phyloP scores from a whole-genome alignment of 2,888 invertebrate genomes.

The Campoplex capitator region DNA sequence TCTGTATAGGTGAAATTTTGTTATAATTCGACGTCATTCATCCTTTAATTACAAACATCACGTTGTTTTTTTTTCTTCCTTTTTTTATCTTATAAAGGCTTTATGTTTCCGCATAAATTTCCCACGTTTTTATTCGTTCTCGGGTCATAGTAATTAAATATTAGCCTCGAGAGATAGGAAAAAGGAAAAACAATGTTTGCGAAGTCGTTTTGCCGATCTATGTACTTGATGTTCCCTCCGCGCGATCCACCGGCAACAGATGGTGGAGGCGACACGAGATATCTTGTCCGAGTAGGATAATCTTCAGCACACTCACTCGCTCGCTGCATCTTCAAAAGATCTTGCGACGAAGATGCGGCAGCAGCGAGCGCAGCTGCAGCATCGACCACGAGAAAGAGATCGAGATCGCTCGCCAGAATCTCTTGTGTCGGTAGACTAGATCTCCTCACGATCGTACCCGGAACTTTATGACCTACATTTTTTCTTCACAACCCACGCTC shows the following conservation, averaged over 20 bases:
- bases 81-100: not conserved
- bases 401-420: slow-evolving; percentile 37
- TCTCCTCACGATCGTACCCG: slow-evolving; percentile 20
- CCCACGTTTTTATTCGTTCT: slow-evolving; percentile 10
- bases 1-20: not conserved
- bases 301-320: not conserved
- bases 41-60: not conserved
- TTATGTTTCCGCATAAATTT: slow-evolving; percentile 7
- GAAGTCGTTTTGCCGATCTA: slow-evolving; percentile 29
- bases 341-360: slow-evolving; percentile 43
- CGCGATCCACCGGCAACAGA: slow-evolving; percentile 47
- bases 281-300: slow-evolving; percentile 23
- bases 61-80: not conserved
- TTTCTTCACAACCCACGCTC: not conserved
- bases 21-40: not conserved
- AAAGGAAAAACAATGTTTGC: slow-evolving; percentile 11
- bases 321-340: slow-evolving; percentile 44
- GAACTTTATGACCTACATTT: slow-evolving; percentile 23
- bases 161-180: not conserved
- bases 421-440: slow-evolving; percentile 24
- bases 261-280: slow-evolving; percentile 44
- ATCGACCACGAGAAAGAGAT: slow-evolving; percentile 32
- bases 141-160: slow-evolving; percentile 16
- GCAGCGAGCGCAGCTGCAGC: slow-evolving; percentile 43
- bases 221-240: not conserved